Evolutionary conservation across 2,797 vertebrate species (phyloP).

Genomic region (Spinus olivaceus): DNA sequence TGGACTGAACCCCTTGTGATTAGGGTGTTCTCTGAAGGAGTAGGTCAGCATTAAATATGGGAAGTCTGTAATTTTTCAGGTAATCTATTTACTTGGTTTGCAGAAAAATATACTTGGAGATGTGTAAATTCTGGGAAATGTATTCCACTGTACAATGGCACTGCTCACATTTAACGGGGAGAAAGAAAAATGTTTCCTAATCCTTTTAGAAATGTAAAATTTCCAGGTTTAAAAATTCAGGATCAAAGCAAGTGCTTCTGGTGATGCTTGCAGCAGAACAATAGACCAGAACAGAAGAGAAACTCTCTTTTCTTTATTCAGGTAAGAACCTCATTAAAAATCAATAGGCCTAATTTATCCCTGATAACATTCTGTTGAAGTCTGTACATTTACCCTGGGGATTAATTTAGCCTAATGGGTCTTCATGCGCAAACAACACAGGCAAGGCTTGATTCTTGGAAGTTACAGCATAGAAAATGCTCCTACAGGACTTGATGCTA

Average conservation of each 20-base stretch:
- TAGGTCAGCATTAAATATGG: background rate
- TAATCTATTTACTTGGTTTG: background rate
- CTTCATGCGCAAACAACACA: conserved; percentile 4
- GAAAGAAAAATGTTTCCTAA: background rate
- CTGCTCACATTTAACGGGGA: background rate
- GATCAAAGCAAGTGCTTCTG: background rate
- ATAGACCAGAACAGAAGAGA: background rate
- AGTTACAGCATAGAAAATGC: background rate
- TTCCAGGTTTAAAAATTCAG: background rate
- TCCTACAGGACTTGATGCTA: background rate
- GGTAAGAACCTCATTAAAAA: conserved; percentile 57
- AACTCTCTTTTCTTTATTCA: conserved; percentile 22
- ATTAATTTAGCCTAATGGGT: conserved; percentile 57
- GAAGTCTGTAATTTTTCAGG: background rate
- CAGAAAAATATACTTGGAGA: background rate
- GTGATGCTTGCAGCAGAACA: background rate
- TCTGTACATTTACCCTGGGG: background rate
- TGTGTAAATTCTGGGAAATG: background rate
- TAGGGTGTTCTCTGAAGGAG: background rate
- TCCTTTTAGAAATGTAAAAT: background rate
- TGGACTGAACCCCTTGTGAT: background rate
- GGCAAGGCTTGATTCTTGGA: conserved; percentile 18
- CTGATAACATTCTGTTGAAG: conserved; percentile 36
- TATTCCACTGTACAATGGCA: background rate
- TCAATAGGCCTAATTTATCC: conserved; percentile 45